Percentiles rank a stretch among this genome's conserved stretches.
phyloP scores from a whole-genome alignment of 1,140 invertebrate genomes.

The Orius laevigatus region DNA sequence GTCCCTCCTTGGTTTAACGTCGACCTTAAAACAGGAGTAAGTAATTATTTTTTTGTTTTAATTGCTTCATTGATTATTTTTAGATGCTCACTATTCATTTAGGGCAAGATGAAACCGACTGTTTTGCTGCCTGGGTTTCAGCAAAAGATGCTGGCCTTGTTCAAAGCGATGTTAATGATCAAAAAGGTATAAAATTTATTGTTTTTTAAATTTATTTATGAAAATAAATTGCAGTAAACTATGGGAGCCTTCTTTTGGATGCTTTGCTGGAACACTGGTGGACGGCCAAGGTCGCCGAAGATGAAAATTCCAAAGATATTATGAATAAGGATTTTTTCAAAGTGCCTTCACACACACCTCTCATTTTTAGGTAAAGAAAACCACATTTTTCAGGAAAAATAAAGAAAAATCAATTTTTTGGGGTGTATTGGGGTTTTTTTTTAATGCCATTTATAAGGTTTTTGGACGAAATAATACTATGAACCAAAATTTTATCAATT shows the following conservation, averaged over 20 bases:
- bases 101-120: constrained; percentile 92
- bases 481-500: background rate
- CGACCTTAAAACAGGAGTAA: constrained; percentile 92
- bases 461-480: background rate
- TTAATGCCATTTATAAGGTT: too few relatives aligned
- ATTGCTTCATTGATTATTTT: background rate
- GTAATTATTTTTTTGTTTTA: constrained; percentile 21
- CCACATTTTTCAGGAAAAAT: too few relatives aligned
- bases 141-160: constrained; percentile 83
- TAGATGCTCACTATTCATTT: constrained; percentile 95
- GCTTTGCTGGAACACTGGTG: constrained; percentile 94
- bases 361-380: constrained; percentile 72
- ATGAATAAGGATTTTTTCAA: constrained; percentile 70
- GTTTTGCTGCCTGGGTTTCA: constrained; percentile 95
- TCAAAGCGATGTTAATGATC: constrained; percentile 59
- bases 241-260: constrained; percentile 84
- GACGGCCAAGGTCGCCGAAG: constrained; percentile 41
- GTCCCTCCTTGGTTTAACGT: constrained; percentile 99
- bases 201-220: background rate
- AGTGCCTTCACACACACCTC: constrained; percentile 87
- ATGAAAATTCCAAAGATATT: constrained; percentile 26
- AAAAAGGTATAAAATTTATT: constrained; percentile 43
- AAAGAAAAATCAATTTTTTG: too few relatives aligned
- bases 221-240: constrained; percentile 63
- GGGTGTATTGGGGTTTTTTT: too few relatives aligned